Conservation (phyloP, 2,888 invertebrate genomes). For the Polydrusus tereticollis region DNA sequence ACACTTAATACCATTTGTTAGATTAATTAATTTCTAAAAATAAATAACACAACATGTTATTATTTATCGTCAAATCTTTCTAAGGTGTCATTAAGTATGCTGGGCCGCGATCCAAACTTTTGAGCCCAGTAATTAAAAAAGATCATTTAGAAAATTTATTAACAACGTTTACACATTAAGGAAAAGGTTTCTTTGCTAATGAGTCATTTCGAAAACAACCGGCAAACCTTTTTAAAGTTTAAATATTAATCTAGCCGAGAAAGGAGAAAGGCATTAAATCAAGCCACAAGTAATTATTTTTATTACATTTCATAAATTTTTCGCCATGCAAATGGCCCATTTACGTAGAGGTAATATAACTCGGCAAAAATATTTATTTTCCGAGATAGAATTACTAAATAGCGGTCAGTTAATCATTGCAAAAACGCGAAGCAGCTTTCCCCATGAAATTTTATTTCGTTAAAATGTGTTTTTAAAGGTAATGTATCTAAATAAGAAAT, state of each 20-base stretch:
- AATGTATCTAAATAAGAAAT: no score
- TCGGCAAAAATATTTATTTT: constrained; percentile 23
- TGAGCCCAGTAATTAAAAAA: not conserved
- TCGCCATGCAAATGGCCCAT: constrained; percentile 40
- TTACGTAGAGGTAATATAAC: constrained; percentile 32
- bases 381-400: constrained; percentile 34
- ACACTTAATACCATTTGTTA: no score
- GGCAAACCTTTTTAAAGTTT: constrained; percentile 37
- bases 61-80: no score
- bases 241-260: constrained; percentile 31
- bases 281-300: constrained; percentile 41
- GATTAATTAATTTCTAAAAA: no score
- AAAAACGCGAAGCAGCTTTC: not conserved
- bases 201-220: constrained; percentile 35
- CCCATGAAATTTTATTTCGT: not conserved
- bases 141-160: constrained; percentile 18
- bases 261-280: constrained; percentile 39
- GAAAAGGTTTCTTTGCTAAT: constrained; percentile 20
- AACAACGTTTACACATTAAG: constrained; percentile 23
- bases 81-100: not conserved
- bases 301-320: constrained; percentile 40
- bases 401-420: constrained; percentile 18
- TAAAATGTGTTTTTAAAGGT: not conserved
- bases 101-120: not conserved
- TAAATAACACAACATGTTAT: no score